phyloP scores from a whole-genome alignment of 2,888 invertebrate genomes.

The Hipparchia semele region DNA sequence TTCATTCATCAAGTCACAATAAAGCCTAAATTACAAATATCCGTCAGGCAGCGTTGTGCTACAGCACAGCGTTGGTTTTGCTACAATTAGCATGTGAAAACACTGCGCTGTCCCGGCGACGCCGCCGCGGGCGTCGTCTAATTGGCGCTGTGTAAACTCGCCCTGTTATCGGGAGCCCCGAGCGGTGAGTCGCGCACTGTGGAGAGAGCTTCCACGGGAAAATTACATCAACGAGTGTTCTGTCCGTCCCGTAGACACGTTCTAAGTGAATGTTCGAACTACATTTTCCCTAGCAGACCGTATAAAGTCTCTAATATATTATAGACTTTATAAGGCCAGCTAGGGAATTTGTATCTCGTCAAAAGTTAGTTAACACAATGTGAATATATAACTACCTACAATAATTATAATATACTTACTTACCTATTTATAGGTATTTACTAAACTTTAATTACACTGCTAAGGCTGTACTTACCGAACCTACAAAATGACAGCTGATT shows the following conservation, averaged over 20 bases:
- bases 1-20: not conserved
- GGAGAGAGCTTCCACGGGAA: slow-evolving; percentile 40
- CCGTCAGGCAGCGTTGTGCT: not conserved
- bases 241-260: not conserved
- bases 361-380: too few relatives aligned
- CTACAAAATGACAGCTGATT: too few relatives aligned
- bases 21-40: slow-evolving; percentile 1
- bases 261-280: too few relatives aligned
- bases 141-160: slow-evolving; percentile 80
- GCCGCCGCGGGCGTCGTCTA: slow-evolving; percentile 67
- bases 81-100: slow-evolving; percentile 72
- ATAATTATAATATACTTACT: too few relatives aligned
- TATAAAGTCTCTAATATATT: too few relatives aligned
- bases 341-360: too few relatives aligned
- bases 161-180: slow-evolving; percentile 75
- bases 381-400: too few relatives aligned
- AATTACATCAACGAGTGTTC: not conserved
- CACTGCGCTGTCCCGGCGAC: slow-evolving; percentile 55
- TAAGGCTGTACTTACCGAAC: too few relatives aligned
- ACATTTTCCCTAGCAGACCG: too few relatives aligned
- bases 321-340: too few relatives aligned
- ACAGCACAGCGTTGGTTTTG: slow-evolving; percentile 34
- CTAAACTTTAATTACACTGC: too few relatives aligned
- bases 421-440: too few relatives aligned
- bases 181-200: slow-evolving; percentile 41